Conservation (phyloP, 2,113 vertebrate species). For the Catagonus wagneri region DNA sequence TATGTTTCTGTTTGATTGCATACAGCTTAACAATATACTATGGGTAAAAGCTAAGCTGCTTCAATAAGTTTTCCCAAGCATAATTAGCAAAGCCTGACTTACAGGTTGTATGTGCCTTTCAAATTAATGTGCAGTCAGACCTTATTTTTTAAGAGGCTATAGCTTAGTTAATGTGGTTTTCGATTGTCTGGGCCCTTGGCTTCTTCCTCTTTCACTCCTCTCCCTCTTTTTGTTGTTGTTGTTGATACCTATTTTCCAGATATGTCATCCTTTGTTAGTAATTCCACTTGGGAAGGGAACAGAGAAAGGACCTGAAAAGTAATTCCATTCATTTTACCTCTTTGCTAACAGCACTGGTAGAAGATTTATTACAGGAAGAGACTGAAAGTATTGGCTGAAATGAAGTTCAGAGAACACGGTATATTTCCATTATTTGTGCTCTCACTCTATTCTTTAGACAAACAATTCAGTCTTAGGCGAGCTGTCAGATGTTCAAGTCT, state of each 20-base stretch:
- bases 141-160: not conserved
- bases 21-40: not conserved
- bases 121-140: not conserved
- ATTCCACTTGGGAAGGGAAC: slow-evolving; percentile 49
- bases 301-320: slow-evolving; percentile 45
- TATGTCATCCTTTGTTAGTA: slow-evolving; percentile 53
- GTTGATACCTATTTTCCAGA: slow-evolving; percentile 2
- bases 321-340: slow-evolving; percentile 63
- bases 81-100: slow-evolving; percentile 17
- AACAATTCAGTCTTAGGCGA: slow-evolving; percentile 1
- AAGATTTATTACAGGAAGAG: slow-evolving; percentile 67
- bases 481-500: slow-evolving; percentile 7
- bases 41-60: not conserved
- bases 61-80: slow-evolving; percentile 42
- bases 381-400: slow-evolving; percentile 53
- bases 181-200: not conserved
- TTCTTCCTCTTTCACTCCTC: not conserved
- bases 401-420: slow-evolving; percentile 51
- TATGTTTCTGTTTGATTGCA: not conserved
- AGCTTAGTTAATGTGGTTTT: not conserved
- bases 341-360: slow-evolving; percentile 55
- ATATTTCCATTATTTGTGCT: slow-evolving; percentile 68
- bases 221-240: not conserved
- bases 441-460: slow-evolving; percentile 52
- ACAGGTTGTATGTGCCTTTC: not conserved